A percentile compares a stretch with the other conserved stretches of the same genome.
phyloP scores from a whole-genome alignment of 1,140 invertebrate species.

The Drosophila littoralis region DNA sequence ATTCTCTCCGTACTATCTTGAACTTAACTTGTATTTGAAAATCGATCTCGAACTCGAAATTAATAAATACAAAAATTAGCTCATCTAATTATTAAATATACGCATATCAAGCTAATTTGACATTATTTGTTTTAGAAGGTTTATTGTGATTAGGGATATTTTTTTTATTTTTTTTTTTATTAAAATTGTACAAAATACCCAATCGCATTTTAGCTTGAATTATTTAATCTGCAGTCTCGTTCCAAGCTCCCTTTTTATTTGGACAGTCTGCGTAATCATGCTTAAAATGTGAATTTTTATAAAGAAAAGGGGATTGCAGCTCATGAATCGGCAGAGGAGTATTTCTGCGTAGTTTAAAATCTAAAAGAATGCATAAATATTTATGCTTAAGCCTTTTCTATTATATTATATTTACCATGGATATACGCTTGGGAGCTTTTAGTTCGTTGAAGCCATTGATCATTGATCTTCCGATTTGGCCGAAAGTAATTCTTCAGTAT shows the following conservation, averaged over 20 bases:
- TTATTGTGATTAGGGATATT: not conserved
- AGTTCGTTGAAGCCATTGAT: slow-evolving; percentile 14
- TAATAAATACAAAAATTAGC: no score
- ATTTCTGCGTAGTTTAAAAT: slow-evolving; percentile 20
- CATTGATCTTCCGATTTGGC: slow-evolving; percentile 42
- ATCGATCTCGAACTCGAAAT: no score
- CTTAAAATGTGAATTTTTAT: not conserved
- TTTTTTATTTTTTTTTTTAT: not conserved
- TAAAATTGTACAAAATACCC: not conserved
- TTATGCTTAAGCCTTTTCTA: not conserved
- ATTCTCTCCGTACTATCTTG: no score
- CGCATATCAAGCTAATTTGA: no score
- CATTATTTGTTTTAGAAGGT: no score
- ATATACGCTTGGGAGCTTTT: slow-evolving; percentile 24
- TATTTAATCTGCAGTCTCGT: not conserved
- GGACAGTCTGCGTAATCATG: not conserved
- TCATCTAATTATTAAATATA: no score
- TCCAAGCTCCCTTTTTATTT: not conserved
- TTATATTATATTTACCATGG: slow-evolving; percentile 10
- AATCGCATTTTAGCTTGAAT: not conserved
- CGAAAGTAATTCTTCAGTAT: slow-evolving; percentile 64
- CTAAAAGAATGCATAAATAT: not conserved
- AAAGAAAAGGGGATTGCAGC: not conserved
- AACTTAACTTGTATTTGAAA: no score
- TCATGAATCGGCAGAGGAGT: slow-evolving; percentile 12